Evolutionary conservation across 2,113 vertebrate species (phyloP).

Genomic region (Pelvicachromis taeniatus): DNA sequence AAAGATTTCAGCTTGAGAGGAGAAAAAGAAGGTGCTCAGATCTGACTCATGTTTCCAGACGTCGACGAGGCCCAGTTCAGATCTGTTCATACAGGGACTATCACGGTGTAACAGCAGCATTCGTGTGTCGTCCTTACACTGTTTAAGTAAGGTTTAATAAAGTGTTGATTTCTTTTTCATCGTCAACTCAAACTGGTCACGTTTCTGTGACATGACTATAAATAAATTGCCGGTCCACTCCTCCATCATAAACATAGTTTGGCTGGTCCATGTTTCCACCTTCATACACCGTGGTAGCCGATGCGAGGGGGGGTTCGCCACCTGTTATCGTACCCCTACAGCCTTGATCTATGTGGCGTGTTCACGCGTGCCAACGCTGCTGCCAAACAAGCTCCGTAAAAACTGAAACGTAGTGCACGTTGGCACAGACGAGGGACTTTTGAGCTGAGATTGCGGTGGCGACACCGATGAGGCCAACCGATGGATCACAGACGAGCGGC

Average conservation of each 20-base stretch:
- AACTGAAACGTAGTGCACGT: neutral
- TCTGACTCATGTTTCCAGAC: neutral
- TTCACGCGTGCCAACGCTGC: neutral
- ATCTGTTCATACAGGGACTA: neutral
- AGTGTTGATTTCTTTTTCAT: neutral
- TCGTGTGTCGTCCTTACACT: neutral
- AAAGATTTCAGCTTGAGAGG: neutral
- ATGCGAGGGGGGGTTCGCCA: neutral
- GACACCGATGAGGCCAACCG: neutral
- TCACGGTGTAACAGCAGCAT: neutral
- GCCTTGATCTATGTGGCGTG: neutral
- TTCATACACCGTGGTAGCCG: neutral
- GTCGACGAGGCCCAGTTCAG: neutral
- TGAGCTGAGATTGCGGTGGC: neutral
- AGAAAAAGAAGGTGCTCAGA: neutral
- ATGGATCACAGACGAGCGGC: neutral
- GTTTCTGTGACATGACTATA: accelerated
- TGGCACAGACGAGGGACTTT: neutral
- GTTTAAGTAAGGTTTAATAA: neutral
- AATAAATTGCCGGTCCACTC: neutral
- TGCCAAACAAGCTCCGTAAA: neutral
- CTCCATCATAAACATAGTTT: neutral
- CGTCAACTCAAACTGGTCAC: neutral
- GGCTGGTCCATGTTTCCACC: neutral
- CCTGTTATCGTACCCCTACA: neutral